phyloP scores from a whole-genome alignment of 2,113 vertebrate species.

The Porphyrio hochstetteri region DNA sequence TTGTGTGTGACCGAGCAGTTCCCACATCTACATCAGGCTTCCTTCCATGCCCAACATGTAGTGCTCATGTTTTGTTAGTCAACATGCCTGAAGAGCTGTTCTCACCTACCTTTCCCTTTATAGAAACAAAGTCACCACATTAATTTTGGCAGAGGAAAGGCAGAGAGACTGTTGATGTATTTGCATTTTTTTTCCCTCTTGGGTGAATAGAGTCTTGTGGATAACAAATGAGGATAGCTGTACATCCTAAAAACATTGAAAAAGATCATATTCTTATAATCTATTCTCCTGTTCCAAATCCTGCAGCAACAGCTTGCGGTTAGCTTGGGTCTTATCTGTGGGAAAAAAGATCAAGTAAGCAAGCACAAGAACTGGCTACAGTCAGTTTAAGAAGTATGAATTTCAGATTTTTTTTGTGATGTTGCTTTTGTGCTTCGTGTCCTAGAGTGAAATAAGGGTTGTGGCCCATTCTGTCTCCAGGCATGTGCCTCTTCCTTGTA shows the following conservation, averaged over 20 bases:
- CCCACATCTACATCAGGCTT: not conserved
- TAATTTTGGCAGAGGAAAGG: not conserved
- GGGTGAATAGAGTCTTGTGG: not conserved
- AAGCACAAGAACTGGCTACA: not conserved
- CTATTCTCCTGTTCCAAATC: not conserved
- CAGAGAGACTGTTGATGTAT: not conserved
- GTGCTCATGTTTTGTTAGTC: not conserved
- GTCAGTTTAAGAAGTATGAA: not conserved
- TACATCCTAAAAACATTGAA: not conserved
- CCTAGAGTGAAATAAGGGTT: not conserved
- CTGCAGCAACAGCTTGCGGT: constrained; percentile 1
- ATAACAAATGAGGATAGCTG: not conserved
- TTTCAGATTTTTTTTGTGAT: not conserved
- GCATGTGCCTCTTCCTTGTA: not conserved
- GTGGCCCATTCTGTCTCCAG: not conserved
- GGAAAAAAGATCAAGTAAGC: not conserved
- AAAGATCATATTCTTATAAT: not conserved
- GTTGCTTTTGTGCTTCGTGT: not conserved
- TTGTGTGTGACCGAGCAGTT: not conserved
- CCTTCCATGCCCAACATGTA: not conserved
- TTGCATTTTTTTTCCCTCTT: not conserved
- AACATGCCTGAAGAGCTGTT: not conserved
- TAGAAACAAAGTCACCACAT: not conserved
- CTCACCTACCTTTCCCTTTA: constrained; percentile 16
- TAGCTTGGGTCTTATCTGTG: not conserved